Evolutionary conservation across 2,113 vertebrate genomes (phyloP).

Genomic region (Girardinichthys multiradiatus): DNA sequence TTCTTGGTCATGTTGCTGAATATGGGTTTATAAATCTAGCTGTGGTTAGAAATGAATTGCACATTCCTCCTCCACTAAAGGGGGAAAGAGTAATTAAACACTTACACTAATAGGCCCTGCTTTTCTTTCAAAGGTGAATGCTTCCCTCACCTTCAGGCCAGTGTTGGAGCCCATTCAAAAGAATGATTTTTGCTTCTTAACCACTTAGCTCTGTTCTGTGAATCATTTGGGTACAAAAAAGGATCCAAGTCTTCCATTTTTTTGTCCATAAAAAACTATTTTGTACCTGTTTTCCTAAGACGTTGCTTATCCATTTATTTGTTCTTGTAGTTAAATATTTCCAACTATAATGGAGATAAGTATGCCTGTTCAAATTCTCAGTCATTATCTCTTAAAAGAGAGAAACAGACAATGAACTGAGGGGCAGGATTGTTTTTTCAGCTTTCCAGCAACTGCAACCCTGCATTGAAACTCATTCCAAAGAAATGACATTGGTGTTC

Average conservation of each 20-base stretch:
- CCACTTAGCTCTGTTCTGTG: neutral
- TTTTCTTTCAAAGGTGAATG: neutral
- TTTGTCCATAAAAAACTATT: no score
- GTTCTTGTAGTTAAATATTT: neutral
- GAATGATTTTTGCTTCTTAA: neutral
- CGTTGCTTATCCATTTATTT: neutral
- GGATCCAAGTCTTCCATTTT: no score
- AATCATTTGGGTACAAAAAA: neutral
- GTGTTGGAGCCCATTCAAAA: neutral
- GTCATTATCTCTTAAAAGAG: no score
- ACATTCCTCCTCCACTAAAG: neutral
- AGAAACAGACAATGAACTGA: no score
- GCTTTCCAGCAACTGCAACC: no score
- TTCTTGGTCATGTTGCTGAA: constrained; percentile 14
- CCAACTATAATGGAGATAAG: neutral
- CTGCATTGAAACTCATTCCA: no score
- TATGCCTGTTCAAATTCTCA: no score
- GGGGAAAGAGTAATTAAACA: constrained; percentile 12
- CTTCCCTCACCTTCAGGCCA: neutral
- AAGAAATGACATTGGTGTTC: no score
- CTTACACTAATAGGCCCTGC: neutral
- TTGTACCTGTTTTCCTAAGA: neutral
- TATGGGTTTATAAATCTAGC: constrained; percentile 10
- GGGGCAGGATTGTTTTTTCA: no score
- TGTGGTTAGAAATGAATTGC: constrained; percentile 14